Conservation (phyloP, 2,113 vertebrate genomes). For the Rhinogobius similis region DNA sequence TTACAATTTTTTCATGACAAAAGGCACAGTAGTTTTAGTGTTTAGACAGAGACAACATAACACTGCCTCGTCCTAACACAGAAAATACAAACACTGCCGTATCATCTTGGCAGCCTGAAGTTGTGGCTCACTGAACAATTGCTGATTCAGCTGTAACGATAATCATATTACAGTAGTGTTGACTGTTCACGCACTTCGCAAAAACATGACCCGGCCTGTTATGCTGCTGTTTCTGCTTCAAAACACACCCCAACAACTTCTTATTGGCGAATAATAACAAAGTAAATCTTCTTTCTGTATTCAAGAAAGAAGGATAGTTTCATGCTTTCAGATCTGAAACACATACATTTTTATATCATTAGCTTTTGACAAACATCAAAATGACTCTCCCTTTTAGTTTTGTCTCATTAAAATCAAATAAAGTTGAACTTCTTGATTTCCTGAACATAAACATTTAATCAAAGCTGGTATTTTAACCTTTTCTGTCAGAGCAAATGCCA, state of each 20-base stretch:
- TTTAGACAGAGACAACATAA: not conserved
- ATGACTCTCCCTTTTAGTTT: too few relatives aligned
- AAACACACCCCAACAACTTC: conserved; percentile 16
- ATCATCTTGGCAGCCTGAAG: not conserved
- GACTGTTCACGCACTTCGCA: conserved; percentile 33
- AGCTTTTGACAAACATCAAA: too few relatives aligned
- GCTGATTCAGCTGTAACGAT: conserved; percentile 52
- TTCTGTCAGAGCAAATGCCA: conserved; percentile 9
- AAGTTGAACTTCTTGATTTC: too few relatives aligned
- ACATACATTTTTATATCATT: not conserved
- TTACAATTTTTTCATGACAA: not conserved
- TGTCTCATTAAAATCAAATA: too few relatives aligned
- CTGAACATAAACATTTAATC: too few relatives aligned
- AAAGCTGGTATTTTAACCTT: not conserved
- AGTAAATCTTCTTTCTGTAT: not conserved
- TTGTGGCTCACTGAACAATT: conserved; percentile 12
- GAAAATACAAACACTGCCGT: not conserved
- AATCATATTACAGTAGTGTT: conserved; percentile 31
- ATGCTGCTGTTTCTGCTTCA: conserved; percentile 17
- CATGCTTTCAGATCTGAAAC: not conserved
- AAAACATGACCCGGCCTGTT: conserved; percentile 23
- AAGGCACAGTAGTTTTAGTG: not conserved
- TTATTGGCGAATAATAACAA: conserved; percentile 1
- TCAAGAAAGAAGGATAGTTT: not conserved
- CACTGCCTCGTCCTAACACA: not conserved